phyloP scores from a whole-genome alignment of 2,113 vertebrate species.

The Petrocephalus microphthalmus region DNA sequence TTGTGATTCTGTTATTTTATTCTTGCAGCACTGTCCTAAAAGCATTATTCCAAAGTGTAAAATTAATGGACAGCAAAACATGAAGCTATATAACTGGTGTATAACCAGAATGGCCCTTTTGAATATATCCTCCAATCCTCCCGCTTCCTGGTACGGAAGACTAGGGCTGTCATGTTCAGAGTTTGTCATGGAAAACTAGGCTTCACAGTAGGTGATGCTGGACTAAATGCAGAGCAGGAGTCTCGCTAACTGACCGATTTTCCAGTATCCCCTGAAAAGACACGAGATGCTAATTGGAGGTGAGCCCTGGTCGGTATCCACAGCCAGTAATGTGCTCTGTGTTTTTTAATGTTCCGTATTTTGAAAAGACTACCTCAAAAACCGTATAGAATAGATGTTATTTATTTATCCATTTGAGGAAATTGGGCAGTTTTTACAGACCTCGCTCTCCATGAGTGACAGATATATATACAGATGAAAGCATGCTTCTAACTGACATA shows the following conservation, averaged over 20 bases:
- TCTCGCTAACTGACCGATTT: background rate
- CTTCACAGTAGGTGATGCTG: background rate
- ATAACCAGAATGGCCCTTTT: background rate
- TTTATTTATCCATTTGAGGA: background rate
- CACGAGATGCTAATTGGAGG: background rate
- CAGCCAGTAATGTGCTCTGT: background rate
- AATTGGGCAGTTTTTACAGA: background rate
- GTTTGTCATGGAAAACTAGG: background rate
- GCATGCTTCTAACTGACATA: background rate
- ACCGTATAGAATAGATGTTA: background rate
- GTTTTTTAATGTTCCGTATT: background rate
- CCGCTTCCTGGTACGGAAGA: background rate
- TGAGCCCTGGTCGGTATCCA: background rate
- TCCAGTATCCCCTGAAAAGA: background rate
- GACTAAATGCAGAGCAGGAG: background rate
- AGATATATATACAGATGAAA: background rate
- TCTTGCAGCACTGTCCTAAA: background rate
- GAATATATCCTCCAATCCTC: background rate
- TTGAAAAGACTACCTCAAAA: background rate
- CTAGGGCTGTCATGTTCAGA: background rate
- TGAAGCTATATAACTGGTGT: background rate
- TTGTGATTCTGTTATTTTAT: background rate
- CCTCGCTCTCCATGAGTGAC: background rate
- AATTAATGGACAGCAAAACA: background rate
- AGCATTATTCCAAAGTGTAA: background rate